Base-by-base conservation (phyloP, 1,140 invertebrate species). In the Mesaphorura yosii region DNA sequence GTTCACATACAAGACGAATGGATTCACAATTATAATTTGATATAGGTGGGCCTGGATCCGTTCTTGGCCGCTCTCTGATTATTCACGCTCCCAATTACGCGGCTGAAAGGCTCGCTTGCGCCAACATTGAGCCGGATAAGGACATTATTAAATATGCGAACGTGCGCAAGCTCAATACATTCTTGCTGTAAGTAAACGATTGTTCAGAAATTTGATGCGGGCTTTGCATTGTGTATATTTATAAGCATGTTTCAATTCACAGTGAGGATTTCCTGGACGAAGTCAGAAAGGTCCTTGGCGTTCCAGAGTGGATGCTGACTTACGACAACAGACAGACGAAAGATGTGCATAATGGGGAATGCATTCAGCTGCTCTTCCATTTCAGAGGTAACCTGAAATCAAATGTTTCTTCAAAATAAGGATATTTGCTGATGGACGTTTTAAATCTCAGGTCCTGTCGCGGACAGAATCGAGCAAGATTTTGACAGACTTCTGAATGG, bases 81-180 rank as follows among this genome's bases (percentile, higher is more conserved):
- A 81, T 95, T 46, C 79, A 90, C 64, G 82, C 79, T 7, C 78
- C 83, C 28, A 79, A 89, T 60, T 73, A 77, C 45, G 78, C 78
- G 7, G 66, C 69, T 1, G 79, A 86, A 41, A 73, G 81, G 62
- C 82, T 86, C 65, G 88, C 88, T 12, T 94, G 90, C 69, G 87
- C 88, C 40, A 93, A 93, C 67, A 89, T 94, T 53, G 79, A 85
- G 64, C 84, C 86, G 1, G 88, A 93, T 68, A 81, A 87, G 67
- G 85, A 92, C 68, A 86, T 92, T 44, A 81, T 92, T 37, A 91
- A 89, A 68, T 90, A 87, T 69, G 82, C 84, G 1, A 90, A 89
- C 64, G 79, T 94, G 19, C 79, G 82, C 65, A 87, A 84, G 68
- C 81, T 85, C 40, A 86, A 87, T 1, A 75, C 83, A 68, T 94